Conservation (phyloP, 2,888 invertebrate genomes). For the Seladonia tumulorum region DNA sequence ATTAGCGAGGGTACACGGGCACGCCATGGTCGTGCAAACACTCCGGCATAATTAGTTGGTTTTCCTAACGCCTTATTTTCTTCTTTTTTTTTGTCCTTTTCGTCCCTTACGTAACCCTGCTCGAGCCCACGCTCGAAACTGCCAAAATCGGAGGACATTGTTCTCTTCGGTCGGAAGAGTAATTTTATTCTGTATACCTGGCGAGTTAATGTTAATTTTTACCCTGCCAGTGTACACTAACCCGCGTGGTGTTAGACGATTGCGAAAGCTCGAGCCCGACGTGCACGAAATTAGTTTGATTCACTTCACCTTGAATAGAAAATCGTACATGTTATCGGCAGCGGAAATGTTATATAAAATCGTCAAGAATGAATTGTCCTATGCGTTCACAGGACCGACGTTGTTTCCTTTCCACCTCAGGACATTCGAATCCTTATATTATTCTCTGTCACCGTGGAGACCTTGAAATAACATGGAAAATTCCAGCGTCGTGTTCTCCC, state of each 20-base stretch:
- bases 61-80: conserved; percentile 45
- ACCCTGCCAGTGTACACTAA: not conserved
- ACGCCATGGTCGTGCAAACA: conserved; percentile 39
- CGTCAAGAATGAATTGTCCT: not conserved
- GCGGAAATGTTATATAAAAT: not conserved
- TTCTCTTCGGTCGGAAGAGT: not conserved
- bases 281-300: not conserved
- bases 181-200: not conserved
- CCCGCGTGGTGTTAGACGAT: not conserved
- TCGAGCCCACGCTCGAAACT: not conserved
- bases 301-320: not conserved
- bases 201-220: not conserved
- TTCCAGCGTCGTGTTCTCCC: not conserved
- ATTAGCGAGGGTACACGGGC: conserved; percentile 43
- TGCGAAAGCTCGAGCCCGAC: not conserved
- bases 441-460: conserved; percentile 1
- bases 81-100: not conserved
- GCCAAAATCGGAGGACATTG: not conserved
- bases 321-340: no score
- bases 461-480: conserved; percentile 27
- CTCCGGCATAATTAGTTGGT: conserved; percentile 47
- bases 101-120: conserved; percentile 23
- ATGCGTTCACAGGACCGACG: not conserved
- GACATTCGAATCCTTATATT: not conserved
- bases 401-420: not conserved